Conservation (phyloP, 2,113 vertebrate genomes). For the Salvelinus fontinalis region DNA sequence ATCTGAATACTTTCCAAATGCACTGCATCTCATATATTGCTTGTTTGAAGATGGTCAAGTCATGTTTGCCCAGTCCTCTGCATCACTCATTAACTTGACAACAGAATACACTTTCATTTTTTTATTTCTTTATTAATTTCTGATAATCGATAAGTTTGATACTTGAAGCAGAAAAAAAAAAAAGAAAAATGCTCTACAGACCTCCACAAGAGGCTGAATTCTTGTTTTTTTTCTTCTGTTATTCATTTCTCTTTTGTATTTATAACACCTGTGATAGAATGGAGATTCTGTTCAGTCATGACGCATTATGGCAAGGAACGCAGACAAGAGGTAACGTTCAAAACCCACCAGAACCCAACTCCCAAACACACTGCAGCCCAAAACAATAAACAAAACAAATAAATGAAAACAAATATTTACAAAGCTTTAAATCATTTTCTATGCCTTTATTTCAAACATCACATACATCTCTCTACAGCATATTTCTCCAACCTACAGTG, state of each 20-base stretch:
- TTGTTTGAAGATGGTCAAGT: neutral
- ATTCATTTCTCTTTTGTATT: conserved; percentile 58
- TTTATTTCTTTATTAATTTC: conserved; percentile 70
- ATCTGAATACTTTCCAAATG: neutral
- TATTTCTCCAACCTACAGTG: conserved; percentile 58
- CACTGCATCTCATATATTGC: too few species aligned
- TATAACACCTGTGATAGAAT: conserved; percentile 35
- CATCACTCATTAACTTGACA: neutral
- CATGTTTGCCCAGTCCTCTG: neutral
- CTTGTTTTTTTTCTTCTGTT: conserved; percentile 46
- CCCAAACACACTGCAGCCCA: conserved; percentile 56
- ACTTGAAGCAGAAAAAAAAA: conserved; percentile 74
- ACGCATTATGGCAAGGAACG: conserved; percentile 64
- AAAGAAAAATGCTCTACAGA: conserved; percentile 64
- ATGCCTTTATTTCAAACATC: conserved; percentile 59
- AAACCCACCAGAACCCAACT: conserved; percentile 48
- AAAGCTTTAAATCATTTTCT: conserved; percentile 59
- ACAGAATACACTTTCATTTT: conserved; percentile 16
- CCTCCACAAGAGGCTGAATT: conserved; percentile 50
- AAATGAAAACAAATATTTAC: conserved; percentile 59
- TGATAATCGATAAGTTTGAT: conserved; percentile 72
- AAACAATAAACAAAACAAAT: conserved; percentile 27
- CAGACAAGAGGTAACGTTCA: conserved; percentile 60
- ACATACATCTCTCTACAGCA: conserved; percentile 55
- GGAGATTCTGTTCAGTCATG: conserved; percentile 50